These are phyloP conservation scores for Trialeurodes vaporariorum DNA, from an alignment of 1,140 invertebrate species.

Conservation along the genomic window DNA sequence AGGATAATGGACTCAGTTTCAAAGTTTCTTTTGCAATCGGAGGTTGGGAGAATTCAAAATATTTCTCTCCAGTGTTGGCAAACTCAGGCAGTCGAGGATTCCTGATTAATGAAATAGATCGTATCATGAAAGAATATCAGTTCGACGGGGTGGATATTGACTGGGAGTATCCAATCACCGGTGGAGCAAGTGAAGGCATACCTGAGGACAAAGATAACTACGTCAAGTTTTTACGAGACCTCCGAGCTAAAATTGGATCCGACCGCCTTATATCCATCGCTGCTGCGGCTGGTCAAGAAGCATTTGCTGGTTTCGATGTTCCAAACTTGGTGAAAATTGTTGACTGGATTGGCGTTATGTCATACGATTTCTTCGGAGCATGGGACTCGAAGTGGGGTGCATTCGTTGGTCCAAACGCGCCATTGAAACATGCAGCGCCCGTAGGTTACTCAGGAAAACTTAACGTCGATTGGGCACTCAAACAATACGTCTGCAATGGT, in stretches of 20 bases:
- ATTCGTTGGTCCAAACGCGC: conserved; percentile 19
- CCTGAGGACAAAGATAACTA: conserved; percentile 21
- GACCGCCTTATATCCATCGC: conserved; percentile 20
- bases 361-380: conserved; percentile 21
- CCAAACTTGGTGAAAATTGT: conserved; percentile 18
- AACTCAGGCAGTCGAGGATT: conserved; percentile 27
- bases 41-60: conserved; percentile 37
- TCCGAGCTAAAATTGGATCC: conserved; percentile 15
- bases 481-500: conserved; percentile 19
- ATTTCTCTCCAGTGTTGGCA: conserved; percentile 41
- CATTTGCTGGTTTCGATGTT: conserved; percentile 19
- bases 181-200: conserved; percentile 19
- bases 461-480: conserved; percentile 22
- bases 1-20: conserved; percentile 24
- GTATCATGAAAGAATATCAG: background rate
- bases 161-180: conserved; percentile 44
- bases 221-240: conserved; percentile 19
- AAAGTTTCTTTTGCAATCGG: conserved; percentile 43
- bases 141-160: conserved; percentile 50
- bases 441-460: conserved; percentile 20
- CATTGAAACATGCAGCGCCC: conserved; percentile 18
- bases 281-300: conserved; percentile 19
- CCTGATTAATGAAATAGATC: background rate
- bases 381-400: conserved; percentile 23
- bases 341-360: conserved; percentile 21